Conservation (phyloP, 1,140 invertebrate genomes). For the Nebria ingens region DNA sequence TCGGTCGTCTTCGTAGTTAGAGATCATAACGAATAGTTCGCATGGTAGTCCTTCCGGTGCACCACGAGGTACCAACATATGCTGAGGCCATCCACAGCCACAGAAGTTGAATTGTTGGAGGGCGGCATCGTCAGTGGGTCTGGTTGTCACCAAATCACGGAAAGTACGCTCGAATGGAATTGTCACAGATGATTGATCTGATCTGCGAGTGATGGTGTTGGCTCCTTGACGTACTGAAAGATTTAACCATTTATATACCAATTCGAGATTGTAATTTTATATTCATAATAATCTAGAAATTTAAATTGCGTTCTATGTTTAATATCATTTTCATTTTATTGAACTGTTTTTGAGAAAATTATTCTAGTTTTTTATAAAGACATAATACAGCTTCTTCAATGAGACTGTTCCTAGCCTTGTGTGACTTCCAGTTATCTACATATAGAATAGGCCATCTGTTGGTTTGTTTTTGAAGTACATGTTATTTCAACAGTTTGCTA, state of each 20-base stretch:
- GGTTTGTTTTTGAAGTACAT: too few species aligned
- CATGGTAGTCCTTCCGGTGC: slow-evolving; percentile 51
- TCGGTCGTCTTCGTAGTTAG: slow-evolving; percentile 58
- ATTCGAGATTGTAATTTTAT: too few species aligned
- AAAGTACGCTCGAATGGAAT: slow-evolving; percentile 63
- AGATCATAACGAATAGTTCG: slow-evolving; percentile 72
- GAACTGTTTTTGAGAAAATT: neutral
- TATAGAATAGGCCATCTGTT: too few species aligned
- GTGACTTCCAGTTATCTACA: too few species aligned
- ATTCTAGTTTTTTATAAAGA: neutral
- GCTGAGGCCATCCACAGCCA: slow-evolving; percentile 80
- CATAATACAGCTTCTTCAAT: too few species aligned
- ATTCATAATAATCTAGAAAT: too few species aligned
- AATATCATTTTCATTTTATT: neutral
- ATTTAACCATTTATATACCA: slow-evolving; percentile 18
- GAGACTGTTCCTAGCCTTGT: too few species aligned
- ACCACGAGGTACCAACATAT: slow-evolving; percentile 72
- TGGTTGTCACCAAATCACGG: slow-evolving; percentile 44
- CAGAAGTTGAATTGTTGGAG: slow-evolving; percentile 63
- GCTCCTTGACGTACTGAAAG: slow-evolving; percentile 54
- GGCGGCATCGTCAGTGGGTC: slow-evolving; percentile 37
- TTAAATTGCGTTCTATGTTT: too few species aligned
- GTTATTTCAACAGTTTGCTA: too few species aligned
- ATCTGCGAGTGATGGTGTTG: slow-evolving; percentile 50
- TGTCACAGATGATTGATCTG: slow-evolving; percentile 56